Percentiles rank a stretch among this genome's conserved stretches.
Conservation (phyloP, 2,797 vertebrate species). For the Trachurus trachurus region DNA sequence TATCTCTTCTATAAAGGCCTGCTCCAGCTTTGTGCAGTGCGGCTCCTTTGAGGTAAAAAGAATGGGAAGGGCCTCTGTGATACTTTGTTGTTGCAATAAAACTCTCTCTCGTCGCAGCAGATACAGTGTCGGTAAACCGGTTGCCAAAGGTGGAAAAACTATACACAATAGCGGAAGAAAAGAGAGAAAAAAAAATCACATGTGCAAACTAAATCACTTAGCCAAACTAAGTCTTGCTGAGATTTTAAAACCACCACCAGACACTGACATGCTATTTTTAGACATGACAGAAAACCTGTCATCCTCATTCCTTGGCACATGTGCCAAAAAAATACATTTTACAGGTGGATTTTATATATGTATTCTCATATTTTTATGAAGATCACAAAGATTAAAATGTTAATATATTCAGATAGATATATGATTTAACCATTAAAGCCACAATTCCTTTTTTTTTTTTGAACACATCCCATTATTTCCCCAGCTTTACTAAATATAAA, state of each 20-base stretch:
- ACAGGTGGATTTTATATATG: not conserved
- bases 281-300: slow-evolving; percentile 29
- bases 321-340: not conserved
- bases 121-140: slow-evolving; percentile 56
- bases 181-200: not conserved
- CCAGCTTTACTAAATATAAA: slow-evolving; percentile 4
- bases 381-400: not conserved
- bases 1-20: slow-evolving; percentile 61
- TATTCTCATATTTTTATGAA: not conserved
- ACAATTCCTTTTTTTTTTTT: not conserved
- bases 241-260: slow-evolving; percentile 40
- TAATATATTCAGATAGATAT: not conserved
- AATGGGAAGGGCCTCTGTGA: slow-evolving; percentile 54
- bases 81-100: slow-evolving; percentile 76
- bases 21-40: slow-evolving; percentile 59
- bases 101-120: slow-evolving; percentile 61
- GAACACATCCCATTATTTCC: not conserved
- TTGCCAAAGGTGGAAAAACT: slow-evolving; percentile 1
- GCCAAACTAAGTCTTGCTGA: slow-evolving; percentile 7
- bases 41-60: slow-evolving; percentile 71
- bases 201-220: slow-evolving; percentile 11
- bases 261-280: slow-evolving; percentile 56
- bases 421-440: not conserved
- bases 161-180: no score
- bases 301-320: slow-evolving; percentile 27